Evolutionary conservation across 2,888 invertebrate species (phyloP).

Genomic region (Hypolimnas misippus): DNA sequence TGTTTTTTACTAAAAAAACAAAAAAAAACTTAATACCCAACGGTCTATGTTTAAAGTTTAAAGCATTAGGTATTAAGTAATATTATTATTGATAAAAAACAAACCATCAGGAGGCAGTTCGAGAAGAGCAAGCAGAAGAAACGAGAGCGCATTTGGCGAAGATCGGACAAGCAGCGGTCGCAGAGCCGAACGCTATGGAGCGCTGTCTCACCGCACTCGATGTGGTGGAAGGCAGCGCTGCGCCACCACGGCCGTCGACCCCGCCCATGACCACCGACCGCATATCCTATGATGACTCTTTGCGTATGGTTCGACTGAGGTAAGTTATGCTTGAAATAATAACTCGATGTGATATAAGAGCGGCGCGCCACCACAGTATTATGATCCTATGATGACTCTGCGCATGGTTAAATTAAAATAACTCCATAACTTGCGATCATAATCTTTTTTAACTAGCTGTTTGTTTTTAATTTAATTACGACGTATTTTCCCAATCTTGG

Average conservation of each 20-base stretch:
- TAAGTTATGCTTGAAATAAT: conserved; percentile 45
- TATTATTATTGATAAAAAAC: too few relatives aligned
- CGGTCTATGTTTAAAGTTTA: too few relatives aligned
- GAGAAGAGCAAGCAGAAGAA: conserved; percentile 64
- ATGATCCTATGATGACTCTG: neutral
- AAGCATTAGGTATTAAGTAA: too few relatives aligned
- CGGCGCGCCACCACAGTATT: too few relatives aligned
- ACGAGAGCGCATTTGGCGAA: conserved; percentile 64
- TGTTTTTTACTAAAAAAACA: too few relatives aligned
- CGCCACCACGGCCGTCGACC: conserved; percentile 63
- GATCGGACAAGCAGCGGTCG: conserved; percentile 72
- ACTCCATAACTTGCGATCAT: too few relatives aligned
- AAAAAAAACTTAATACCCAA: too few relatives aligned
- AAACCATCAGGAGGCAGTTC: conserved; percentile 58
- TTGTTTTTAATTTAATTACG: too few relatives aligned
- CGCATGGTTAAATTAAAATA: too few relatives aligned
- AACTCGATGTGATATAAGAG: too few relatives aligned
- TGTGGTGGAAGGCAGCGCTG: conserved; percentile 70
- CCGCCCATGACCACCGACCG: conserved; percentile 70
- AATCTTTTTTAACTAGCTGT: too few relatives aligned
- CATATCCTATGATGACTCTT: conserved; percentile 69
- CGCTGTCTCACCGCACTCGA: conserved; percentile 69
- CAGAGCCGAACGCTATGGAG: conserved; percentile 71
- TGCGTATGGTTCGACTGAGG: conserved; percentile 61
- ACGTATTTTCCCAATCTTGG: too few relatives aligned